phyloP scores from a whole-genome alignment of 92 coral and sea anemone species.

The Umimayanthus kanabou region DNA sequence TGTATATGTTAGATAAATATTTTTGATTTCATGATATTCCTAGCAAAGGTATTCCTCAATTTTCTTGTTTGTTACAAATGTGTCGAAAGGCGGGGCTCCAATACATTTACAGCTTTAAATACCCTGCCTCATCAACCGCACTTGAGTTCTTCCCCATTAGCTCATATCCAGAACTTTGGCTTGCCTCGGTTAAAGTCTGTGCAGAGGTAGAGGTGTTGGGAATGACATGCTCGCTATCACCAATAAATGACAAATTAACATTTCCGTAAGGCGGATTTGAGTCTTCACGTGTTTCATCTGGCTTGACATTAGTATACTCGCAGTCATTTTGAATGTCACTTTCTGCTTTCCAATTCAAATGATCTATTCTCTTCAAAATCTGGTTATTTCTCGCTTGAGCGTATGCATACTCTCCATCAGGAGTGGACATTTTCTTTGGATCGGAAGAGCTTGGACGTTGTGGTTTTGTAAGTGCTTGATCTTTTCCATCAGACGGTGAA shows the following conservation, averaged over 20 bases:
- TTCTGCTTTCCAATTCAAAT: neutral
- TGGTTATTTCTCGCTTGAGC: neutral
- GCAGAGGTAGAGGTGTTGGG: neutral
- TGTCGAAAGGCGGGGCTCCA: neutral
- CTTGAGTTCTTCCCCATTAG: neutral
- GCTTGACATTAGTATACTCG: neutral
- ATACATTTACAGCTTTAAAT: neutral
- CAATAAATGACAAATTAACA: neutral
- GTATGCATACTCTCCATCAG: neutral
- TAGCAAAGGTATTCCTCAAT: too few species aligned
- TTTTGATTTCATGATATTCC: neutral
- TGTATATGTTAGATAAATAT: too few species aligned
- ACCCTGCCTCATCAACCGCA: neutral
- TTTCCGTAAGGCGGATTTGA: neutral
- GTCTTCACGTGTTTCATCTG: neutral
- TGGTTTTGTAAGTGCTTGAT: neutral
- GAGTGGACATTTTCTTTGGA: neutral
- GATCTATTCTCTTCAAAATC: neutral
- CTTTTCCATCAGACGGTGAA: too few species aligned
- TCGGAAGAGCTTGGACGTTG: too few species aligned
- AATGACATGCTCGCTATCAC: neutral
- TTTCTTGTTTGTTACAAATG: too few species aligned
- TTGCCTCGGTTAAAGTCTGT: neutral
- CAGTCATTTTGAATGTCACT: neutral
- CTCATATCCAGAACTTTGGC: neutral